Evolutionary conservation across 2,888 invertebrate genomes (phyloP), one percentile per base, ranked within the genome.

Genomic region (Drosophila borealis): DNA sequence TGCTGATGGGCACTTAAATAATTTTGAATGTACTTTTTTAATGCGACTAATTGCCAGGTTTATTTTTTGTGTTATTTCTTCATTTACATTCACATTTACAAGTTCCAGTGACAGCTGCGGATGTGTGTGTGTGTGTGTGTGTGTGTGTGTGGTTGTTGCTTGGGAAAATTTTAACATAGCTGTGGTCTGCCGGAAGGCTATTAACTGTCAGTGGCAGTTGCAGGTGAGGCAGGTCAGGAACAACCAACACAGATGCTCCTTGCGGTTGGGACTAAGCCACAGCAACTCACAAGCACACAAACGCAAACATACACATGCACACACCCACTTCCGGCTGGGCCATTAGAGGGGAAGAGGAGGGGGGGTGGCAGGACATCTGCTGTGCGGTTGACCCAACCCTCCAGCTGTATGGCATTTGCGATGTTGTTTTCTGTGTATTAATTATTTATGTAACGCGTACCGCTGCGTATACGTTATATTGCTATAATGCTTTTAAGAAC

Each of bases 191-290:
- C 54, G 36, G 45, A 42, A 36, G 70, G 70, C 81, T 72, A 78
- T 87, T 81, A 81, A 70, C 72, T 81, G 88, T 78, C 81, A 78
- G 70, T 54, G 79, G 80, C 83, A 82, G 74, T 49, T 62, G 66
- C 76, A 67, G 57, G 54, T 61, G 45, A n/a, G 37, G 44, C 59
- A 55, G 51, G 44, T 51, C 53, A 54, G 44, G 36, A 45, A 33
- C 37, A 48, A 45, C 42, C 57, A 61, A 62, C 59, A 55, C 70
- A 72, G 59, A 70, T 57, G 62, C 64, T 65, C 68, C 73, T 67
- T 81, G 88, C 70, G 88, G 88, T 79, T 65, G 64, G 48, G 49
- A 65, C 60, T 66, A 64, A 63, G 75, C 70, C 84, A 44, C 64
- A 60, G 14, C 29, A 34, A 33, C 41, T 33, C 17, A 36, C 11